A percentile compares a stretch with the other conserved stretches of the same genome.
Conservation (phyloP, 2,797 vertebrate genomes). For the Pipistrellus pygmaeus region DNA sequence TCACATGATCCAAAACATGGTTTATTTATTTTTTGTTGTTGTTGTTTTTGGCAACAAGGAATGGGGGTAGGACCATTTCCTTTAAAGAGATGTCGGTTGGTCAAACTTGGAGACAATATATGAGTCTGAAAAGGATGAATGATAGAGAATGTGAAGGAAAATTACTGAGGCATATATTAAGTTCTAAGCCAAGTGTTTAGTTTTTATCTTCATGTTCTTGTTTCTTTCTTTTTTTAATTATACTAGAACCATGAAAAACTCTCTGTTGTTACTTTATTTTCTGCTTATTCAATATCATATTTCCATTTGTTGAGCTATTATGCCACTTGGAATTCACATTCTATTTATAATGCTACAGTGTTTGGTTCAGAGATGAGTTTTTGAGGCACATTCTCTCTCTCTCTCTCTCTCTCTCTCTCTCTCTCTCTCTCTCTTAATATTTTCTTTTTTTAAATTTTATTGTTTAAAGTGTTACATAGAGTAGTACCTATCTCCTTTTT, state of each 20-base stretch:
- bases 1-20: background rate
- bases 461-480: no score
- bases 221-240: background rate
- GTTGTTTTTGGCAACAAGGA: background rate
- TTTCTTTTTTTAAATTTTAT: no score
- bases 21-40: no score
- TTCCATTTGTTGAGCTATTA: background rate
- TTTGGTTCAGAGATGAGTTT: no score
- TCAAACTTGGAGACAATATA: background rate
- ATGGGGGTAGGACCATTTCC: background rate
- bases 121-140: background rate
- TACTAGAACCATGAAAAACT: background rate
- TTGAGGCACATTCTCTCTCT: no score
- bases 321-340: background rate
- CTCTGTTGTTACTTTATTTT: background rate
- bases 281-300: background rate
- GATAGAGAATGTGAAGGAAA: background rate
- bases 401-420: no score
- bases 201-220: background rate
- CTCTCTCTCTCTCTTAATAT: no score
- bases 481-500: no score
- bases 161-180: background rate
- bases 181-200: background rate
- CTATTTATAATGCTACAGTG: no score
- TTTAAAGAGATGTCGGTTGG: background rate